Evolutionary conservation across 2,113 vertebrate genomes (phyloP), one percentile per base, ranked within the genome.

Genomic region (Bostrychus sinensis): DNA sequence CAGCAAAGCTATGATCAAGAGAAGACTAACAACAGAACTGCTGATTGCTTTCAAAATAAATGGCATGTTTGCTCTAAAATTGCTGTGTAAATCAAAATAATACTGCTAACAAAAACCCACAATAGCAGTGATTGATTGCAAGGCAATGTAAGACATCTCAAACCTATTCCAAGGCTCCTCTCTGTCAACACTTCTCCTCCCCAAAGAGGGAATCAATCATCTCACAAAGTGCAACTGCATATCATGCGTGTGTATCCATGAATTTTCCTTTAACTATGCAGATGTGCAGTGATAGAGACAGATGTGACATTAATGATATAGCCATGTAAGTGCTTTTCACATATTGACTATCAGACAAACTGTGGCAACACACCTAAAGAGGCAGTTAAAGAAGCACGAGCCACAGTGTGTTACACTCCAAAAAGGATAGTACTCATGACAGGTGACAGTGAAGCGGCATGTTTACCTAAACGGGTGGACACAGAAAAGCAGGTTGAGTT

Each of bases 321-420:
- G 51, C 23, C 65, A 63, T 66, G 59, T 61, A 82, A 82, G 70
- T 70, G 76, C 45, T 41, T 26, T 1, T 60, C 70, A 74, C 45
- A 7, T 75, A 83, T 73, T 74, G 82, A 86, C 73, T 82, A 85
- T 57, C 53, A 76, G 72, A 62, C 64, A 70, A 48, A 28, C 23
- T 54, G 45, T 22, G 25, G 37, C 34, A 56, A 70, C 41, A 60
- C n/a, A n/a, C n/a, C n/a, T n/a, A 41, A 9, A 4, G 17, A 56
- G 23, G 19, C 60, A 26, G 5, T 5, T 20, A 4, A 43, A 41
- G 8, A 66, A 50, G 20, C 23, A 22, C 37, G 51, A 53, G 42
- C 30, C 43, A 20, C 3, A 17, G 22, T 26, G 30, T 50, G 51
- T 63, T 45, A 53, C 25, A 43, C 16, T 41, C 17, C 23, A 14